These are phyloP conservation scores for Acrossocheilus fasciatus DNA, from an alignment of 2,797 vertebrate species.

Conservation along the genomic window DNA sequence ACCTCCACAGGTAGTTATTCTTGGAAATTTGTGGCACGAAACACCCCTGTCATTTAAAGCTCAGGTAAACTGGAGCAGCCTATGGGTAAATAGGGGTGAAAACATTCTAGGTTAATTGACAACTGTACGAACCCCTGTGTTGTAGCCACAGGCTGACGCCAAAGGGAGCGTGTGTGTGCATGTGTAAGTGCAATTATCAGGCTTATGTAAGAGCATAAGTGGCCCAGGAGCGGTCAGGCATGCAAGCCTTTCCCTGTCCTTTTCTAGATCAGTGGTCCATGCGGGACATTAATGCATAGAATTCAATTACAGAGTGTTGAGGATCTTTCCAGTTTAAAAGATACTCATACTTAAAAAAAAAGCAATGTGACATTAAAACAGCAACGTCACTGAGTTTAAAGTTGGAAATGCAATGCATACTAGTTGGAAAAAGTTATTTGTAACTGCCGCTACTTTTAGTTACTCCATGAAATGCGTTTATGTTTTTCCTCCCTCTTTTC, in stretches of 20 bases:
- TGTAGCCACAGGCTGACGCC: conserved; percentile 64
- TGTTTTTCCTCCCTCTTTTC: neutral
- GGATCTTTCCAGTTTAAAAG: neutral
- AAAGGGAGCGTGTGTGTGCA: conserved; percentile 50
- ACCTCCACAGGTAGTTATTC: conserved; percentile 58
- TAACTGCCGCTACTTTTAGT: neutral
- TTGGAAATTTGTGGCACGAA: conserved; percentile 57
- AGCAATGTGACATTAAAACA: neutral
- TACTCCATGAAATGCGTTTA: neutral
- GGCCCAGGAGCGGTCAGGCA: conserved; percentile 47
- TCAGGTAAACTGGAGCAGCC: conserved; percentile 68
- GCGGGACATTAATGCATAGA: conserved; percentile 7
- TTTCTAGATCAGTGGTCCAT: conserved; percentile 24
- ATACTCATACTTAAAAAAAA: neutral
- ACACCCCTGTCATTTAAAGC: conserved; percentile 47
- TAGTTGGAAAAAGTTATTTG: neutral
- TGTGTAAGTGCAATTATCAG: conserved; percentile 50
- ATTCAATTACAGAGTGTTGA: neutral
- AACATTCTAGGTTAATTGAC: conserved; percentile 71
- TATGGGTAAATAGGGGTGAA: conserved; percentile 74
- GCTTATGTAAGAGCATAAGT: conserved; percentile 71
- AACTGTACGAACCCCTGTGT: conserved; percentile 72
- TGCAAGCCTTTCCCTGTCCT: conserved; percentile 7
- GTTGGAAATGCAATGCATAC: neutral
- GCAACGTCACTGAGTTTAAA: neutral